Conservation (phyloP, 2,113 vertebrate species). For the Corythornis cristatus region DNA sequence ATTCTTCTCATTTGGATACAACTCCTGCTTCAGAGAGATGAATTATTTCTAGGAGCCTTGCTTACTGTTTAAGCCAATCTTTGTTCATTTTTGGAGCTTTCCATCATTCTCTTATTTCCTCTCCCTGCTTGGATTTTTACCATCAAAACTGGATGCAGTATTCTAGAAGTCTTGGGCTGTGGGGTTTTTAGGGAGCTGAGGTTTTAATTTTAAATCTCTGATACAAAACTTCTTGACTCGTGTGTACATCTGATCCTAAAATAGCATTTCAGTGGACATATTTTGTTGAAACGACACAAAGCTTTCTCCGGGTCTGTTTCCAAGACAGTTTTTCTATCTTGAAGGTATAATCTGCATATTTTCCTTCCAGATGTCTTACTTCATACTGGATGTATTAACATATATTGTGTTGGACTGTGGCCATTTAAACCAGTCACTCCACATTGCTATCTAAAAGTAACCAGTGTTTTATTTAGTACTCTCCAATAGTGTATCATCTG, state of each 20-base stretch:
- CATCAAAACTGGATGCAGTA: not conserved
- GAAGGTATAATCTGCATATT: constrained; percentile 6
- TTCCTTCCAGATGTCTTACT: constrained; percentile 36
- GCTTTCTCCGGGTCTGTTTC: not conserved
- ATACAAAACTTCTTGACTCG: not conserved
- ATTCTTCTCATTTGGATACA: constrained; percentile 26
- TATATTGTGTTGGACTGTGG: not conserved
- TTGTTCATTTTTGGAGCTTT: constrained; percentile 25
- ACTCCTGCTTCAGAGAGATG: constrained; percentile 26
- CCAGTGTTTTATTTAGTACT: not conserved
- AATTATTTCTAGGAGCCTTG: constrained; percentile 39
- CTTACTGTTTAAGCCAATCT: constrained; percentile 3
- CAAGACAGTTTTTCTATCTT: not conserved
- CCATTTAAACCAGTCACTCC: constrained; percentile 10
- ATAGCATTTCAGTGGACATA: not conserved
- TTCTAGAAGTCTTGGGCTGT: not conserved
- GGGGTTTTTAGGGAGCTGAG: fast-evolving
- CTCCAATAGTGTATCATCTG: not conserved
- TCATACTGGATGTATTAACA: constrained; percentile 2
- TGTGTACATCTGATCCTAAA: not conserved
- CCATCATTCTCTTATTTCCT: not conserved
- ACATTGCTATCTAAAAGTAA: not conserved
- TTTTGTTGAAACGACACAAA: not conserved
- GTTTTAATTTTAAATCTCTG: not conserved
- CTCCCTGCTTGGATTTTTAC: not conserved